Evolutionary conservation across 37 sponge, comb jelly and placozoan genomes (phyloP).

Genomic region (Halichondria panicea): DNA sequence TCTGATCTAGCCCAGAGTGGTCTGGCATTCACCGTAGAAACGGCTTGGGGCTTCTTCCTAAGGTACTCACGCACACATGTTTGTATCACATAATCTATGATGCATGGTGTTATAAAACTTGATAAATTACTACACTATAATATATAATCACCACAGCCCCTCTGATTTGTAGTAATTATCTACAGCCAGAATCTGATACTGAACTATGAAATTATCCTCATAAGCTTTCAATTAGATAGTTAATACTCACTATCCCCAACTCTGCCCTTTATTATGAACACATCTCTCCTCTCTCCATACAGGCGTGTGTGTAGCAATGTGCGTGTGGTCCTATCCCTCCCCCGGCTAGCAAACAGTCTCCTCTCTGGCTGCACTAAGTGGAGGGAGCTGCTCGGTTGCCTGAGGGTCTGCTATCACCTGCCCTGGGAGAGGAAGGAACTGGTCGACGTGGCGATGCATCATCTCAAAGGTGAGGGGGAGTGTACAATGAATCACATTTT

Average conservation of each 20-base stretch:
- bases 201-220: not conserved
- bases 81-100: too few relatives aligned
- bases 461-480: constrained; percentile 55
- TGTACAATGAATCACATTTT: not conserved
- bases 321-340: constrained; percentile 45
- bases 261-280: not conserved
- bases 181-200: not conserved
- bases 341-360: not conserved
- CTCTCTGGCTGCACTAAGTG: constrained; percentile 20
- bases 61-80: too few relatives aligned
- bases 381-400: constrained; percentile 20
- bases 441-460: constrained; percentile 69
- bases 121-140: too few relatives aligned
- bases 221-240: too few relatives aligned
- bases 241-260: not conserved
- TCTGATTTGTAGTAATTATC: not conserved
- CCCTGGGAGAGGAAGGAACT: constrained; percentile 75
- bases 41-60: constrained; percentile 85
- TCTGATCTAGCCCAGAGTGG: constrained; percentile 74
- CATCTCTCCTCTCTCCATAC: not conserved
- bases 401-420: constrained; percentile 30
- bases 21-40: constrained; percentile 38
- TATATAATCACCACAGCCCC: too few relatives aligned
- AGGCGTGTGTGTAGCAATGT: constrained; percentile 46
- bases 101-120: too few relatives aligned